phyloP scores from a whole-genome alignment of 2,888 invertebrate species.

The Trichogramma evanescens region DNA sequence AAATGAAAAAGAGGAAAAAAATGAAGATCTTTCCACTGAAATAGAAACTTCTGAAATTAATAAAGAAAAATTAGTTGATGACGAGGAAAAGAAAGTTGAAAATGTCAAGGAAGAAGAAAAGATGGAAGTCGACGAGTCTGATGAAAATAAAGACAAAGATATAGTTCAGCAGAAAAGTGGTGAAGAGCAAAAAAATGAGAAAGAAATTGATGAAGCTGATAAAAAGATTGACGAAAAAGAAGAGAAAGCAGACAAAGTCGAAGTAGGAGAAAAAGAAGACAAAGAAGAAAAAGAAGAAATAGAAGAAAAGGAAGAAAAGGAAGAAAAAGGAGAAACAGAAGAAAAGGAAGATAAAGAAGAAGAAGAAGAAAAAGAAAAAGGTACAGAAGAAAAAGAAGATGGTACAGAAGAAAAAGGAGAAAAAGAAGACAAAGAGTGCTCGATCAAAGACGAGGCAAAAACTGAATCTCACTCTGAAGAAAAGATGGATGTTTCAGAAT shows the following conservation, averaged over 20 bases:
- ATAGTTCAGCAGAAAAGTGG: conserved; percentile 20
- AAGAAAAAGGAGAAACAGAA: conserved; percentile 23
- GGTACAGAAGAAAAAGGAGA: conserved; percentile 25
- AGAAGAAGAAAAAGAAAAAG: conserved; percentile 1
- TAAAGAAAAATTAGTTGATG: background rate
- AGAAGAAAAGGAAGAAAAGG: conserved; percentile 23
- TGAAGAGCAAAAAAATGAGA: conserved; percentile 18
- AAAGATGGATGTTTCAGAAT: too few species aligned
- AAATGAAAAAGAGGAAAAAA: conserved; percentile 20
- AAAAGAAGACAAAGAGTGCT: conserved; percentile 17
- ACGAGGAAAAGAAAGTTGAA: conserved; percentile 17
- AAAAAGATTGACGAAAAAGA: conserved; percentile 24
- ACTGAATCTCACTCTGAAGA: too few species aligned
- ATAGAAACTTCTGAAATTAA: background rate
- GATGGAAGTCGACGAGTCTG: conserved; percentile 21
- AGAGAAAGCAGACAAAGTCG: background rate
- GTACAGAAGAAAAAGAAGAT: conserved; percentile 21
- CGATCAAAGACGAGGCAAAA: too few species aligned
- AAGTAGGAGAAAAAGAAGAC: conserved; percentile 9
- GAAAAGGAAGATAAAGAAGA: conserved; percentile 19
- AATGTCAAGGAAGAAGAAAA: conserved; percentile 18
- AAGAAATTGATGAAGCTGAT: conserved; percentile 18
- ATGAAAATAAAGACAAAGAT: conserved; percentile 24
- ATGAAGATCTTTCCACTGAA: conserved; percentile 27
- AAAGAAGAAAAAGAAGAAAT: conserved; percentile 20